Evolutionary conservation across 1,140 invertebrate genomes (phyloP), one percentile per base, ranked within the genome.

Genomic region (Pseudobourletiella spinata): DNA sequence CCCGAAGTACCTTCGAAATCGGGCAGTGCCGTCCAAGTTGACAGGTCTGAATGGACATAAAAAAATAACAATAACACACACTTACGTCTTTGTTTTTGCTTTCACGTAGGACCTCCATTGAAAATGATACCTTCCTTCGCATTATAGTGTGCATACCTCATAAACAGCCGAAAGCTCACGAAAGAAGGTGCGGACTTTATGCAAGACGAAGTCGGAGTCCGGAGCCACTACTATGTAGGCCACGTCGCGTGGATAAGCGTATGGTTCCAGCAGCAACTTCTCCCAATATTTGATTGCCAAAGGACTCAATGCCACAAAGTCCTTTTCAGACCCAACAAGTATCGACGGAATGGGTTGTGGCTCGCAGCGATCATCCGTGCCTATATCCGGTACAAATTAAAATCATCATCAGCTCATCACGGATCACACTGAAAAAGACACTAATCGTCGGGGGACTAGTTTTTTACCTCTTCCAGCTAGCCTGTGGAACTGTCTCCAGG

Each of bases 401-500:
- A 42, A n/a, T n/a, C n/a, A n/a, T n/a, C n/a, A n/a, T n/a, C n/a
- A n/a, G n/a, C n/a, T n/a, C n/a, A n/a, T n/a, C n/a, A n/a, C n/a
- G n/a, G n/a, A 11, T 42, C n/a, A n/a, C n/a, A n/a, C n/a, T n/a
- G n/a, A n/a, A n/a, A n/a, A n/a, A n/a, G 15, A 50, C 11, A 14
- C n/a, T n/a, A n/a, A n/a, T n/a, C n/a, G n/a, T n/a, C n/a, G n/a
- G n/a, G n/a, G n/a, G n/a, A n/a, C n/a, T n/a, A n/a, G n/a, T n/a
- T n/a, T n/a, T n/a, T 72, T 71, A 81, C 90, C 91, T 73, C 92
- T 80, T 2, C 93, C 94, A 15, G 94, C 94, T 57, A 97, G 79
- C 48, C 91, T 81, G 79, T 97, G 94, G 76, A 98, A 98, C 75
- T 97, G 91, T 57, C 94, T 82, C 95, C 95, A 98, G 1, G 93